These are phyloP conservation scores for Cecropterus lyciades DNA, from an alignment of 1,140 invertebrate species.

Conservation along the genomic window DNA sequence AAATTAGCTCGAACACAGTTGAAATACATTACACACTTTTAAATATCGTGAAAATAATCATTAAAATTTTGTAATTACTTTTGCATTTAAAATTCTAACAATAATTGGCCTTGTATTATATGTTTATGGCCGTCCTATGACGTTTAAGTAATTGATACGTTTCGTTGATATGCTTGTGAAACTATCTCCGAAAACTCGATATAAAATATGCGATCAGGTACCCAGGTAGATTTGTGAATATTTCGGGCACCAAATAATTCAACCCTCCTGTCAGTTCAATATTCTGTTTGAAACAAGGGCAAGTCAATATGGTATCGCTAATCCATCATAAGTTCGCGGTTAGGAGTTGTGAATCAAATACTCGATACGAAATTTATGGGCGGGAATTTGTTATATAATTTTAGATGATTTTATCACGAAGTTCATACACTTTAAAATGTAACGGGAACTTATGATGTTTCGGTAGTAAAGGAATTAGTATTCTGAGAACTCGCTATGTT, in stretches of 20 bases:
- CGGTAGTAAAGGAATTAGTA: no score
- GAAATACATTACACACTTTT: no score
- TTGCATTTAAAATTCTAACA: no score
- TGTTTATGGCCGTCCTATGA: no score
- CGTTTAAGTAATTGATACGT: no score
- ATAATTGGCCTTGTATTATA: no score
- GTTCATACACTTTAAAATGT: no score
- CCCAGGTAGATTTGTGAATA: slow-evolving; percentile 5
- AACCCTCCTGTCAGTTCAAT: slow-evolving; percentile 19
- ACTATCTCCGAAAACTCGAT: background rate
- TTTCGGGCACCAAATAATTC: slow-evolving; percentile 21
- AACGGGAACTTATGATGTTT: no score
- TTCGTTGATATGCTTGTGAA: background rate
- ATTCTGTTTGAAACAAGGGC: slow-evolving; percentile 18
- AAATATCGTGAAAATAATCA: no score
- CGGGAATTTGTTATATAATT: background rate
- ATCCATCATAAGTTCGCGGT: slow-evolving; percentile 19
- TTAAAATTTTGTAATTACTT: no score
- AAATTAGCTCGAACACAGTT: no score
- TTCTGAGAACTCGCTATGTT: no score
- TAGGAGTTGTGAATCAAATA: slow-evolving; percentile 5
- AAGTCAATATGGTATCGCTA: slow-evolving; percentile 18
- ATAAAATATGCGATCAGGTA: background rate
- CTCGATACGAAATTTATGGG: background rate
- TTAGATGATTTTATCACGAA: background rate